Base-by-base conservation (phyloP, 2,888 invertebrate species). In the Metopia argyrocephala region DNA sequence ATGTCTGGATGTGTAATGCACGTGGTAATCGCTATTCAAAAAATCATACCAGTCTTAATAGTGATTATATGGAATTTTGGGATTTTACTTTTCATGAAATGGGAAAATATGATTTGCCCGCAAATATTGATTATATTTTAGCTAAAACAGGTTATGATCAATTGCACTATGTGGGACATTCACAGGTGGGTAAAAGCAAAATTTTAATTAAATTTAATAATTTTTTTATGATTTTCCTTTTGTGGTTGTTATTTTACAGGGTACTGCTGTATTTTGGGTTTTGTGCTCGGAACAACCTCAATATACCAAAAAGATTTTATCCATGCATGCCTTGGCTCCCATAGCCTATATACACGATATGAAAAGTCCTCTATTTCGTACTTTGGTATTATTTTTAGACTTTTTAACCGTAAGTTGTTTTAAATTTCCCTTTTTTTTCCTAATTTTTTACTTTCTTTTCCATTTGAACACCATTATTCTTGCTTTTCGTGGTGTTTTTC, bases 101-200 rank as follows among this genome's bases (percentile, higher is more conserved):
- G 92, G 95, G 94, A 0, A 86, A 91, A 69, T 93, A 93, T 84
- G 98, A 98, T 89, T 86, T 97, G 62, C 96, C 97, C 0, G 93
- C 95, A 0, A 95, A 94, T 92, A 94, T 98, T 65, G 95, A 97
- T 87, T 93, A 94, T 86, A 92, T 94, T 25, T 89, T 94, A 6
- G 87, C 89, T 4, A 84, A 87, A 6, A 94, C 96, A 0, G 92
- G 93, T 2, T 91, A 92, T 64, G 86, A 92, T 20, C 91, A 93
- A 76, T 86, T 97, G 0, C 94, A 94, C 86, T 96, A 96, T 87
- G 90, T 95, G 2, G 97, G 96, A 0, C 96, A 97, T 88, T 97
- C 96, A 0, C 93, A 94, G 88, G 95, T 86, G 27, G 52, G 20
- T 48, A n/a, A 31, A 5, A 0, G 46, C 21, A 25, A 31, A 25